Evolutionary conservation across 2,888 invertebrate genomes (phyloP).

Genomic region (Pecten maximus): DNA sequence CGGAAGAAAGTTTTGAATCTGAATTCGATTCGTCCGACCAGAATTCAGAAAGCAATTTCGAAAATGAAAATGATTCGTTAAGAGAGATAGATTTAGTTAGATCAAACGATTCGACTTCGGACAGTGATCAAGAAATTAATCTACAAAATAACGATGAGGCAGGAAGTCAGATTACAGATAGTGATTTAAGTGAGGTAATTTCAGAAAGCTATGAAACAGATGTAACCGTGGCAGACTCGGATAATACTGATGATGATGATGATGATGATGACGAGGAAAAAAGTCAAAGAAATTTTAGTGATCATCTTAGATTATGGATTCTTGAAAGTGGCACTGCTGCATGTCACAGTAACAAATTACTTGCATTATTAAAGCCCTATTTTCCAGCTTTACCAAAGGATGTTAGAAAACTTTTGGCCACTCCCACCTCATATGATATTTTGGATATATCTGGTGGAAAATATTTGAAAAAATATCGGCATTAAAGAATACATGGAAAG

Average conservation of each 20-base stretch:
- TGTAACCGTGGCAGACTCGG: neutral
- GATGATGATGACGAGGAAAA: conserved; percentile 26
- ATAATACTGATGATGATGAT: neutral
- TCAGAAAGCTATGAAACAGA: neutral
- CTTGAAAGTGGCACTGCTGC: neutral
- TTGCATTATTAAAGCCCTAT: conserved; percentile 30
- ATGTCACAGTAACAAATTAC: conserved; percentile 30
- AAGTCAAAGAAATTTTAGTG: neutral
- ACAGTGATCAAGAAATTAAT: neutral
- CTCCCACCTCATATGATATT: conserved; percentile 44
- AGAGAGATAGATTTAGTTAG: too few relatives aligned
- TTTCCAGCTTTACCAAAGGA: conserved; percentile 52
- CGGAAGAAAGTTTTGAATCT: neutral
- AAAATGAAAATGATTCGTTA: too few relatives aligned
- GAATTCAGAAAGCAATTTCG: too few relatives aligned
- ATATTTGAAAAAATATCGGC: conserved; percentile 54
- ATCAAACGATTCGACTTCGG: too few relatives aligned
- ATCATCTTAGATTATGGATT: neutral
- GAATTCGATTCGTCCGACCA: neutral
- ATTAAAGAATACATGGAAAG: conserved; percentile 35
- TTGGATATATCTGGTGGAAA: conserved; percentile 44
- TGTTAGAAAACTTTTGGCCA: conserved; percentile 52
- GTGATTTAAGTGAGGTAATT: neutral
- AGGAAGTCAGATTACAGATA: neutral
- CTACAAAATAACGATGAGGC: neutral